These are phyloP conservation scores for Callocephalon fimbriatum DNA, from an alignment of 2,113 vertebrate species.

Conservation along the genomic window DNA sequence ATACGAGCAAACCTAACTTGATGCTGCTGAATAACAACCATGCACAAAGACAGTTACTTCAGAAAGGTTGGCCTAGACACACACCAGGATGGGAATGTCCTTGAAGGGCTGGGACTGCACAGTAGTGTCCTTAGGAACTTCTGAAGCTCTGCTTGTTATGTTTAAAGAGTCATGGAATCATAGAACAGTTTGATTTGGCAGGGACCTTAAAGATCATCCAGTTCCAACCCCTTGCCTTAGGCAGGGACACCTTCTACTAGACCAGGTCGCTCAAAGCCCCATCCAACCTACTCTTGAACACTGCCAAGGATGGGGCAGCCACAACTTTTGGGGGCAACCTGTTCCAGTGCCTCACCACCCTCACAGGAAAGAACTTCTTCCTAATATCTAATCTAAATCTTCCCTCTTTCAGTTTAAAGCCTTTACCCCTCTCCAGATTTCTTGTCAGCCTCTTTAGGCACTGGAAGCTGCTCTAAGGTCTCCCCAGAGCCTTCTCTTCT, in stretches of 20 bases:
- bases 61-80: not conserved
- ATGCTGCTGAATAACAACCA: not conserved
- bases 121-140: not conserved
- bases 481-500: not conserved
- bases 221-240: not conserved
- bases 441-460: not conserved
- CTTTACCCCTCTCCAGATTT: not conserved
- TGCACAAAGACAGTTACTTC: not conserved
- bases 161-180: not conserved
- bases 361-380: not conserved
- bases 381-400: not conserved
- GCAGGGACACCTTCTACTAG: not conserved
- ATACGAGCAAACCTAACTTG: not conserved
- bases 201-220: accelerated
- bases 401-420: not conserved
- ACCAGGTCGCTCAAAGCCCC: accelerated
- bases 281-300: not conserved
- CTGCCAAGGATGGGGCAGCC: not conserved
- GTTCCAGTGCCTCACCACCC: not conserved
- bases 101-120: not conserved
- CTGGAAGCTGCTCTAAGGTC: not conserved
- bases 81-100: not conserved
- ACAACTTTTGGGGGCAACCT: not conserved
- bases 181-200: not conserved
- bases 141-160: not conserved